Evolutionary conservation across 2,113 vertebrate genomes (phyloP).

Genomic region (Lasiurus borealis): DNA sequence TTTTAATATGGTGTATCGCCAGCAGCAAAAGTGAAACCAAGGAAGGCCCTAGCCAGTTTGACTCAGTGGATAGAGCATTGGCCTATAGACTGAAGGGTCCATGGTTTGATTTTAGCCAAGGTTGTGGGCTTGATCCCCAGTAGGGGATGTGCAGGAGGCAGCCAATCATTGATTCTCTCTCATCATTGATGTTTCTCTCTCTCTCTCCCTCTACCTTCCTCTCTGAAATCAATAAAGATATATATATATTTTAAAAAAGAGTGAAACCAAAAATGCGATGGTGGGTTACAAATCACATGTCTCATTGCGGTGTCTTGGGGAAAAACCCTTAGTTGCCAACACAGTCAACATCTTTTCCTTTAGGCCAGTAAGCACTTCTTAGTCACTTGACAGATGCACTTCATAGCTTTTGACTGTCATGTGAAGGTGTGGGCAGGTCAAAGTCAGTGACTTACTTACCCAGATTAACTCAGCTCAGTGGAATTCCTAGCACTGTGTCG

Average conservation of each 20-base stretch:
- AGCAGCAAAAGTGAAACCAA: neutral
- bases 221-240: too few species aligned
- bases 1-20: neutral
- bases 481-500: neutral
- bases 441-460: neutral
- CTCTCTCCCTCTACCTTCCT: too few species aligned
- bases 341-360: neutral
- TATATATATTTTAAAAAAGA: neutral
- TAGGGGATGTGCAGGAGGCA: too few species aligned
- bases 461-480: neutral
- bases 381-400: neutral
- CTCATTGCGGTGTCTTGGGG: neutral
- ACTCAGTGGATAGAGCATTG: too few species aligned
- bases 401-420: neutral
- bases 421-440: neutral
- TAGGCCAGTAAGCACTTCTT: conserved; percentile 17
- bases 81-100: too few species aligned
- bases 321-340: neutral
- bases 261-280: neutral
- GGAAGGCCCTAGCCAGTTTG: neutral
- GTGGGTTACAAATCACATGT: neutral
- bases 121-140: too few species aligned
- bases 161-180: too few species aligned
- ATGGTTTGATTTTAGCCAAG: too few species aligned
- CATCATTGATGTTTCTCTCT: too few species aligned